Evolutionary conservation across 2,797 vertebrate genomes (phyloP).

Genomic region (Paramormyrops hopkinsi): DNA sequence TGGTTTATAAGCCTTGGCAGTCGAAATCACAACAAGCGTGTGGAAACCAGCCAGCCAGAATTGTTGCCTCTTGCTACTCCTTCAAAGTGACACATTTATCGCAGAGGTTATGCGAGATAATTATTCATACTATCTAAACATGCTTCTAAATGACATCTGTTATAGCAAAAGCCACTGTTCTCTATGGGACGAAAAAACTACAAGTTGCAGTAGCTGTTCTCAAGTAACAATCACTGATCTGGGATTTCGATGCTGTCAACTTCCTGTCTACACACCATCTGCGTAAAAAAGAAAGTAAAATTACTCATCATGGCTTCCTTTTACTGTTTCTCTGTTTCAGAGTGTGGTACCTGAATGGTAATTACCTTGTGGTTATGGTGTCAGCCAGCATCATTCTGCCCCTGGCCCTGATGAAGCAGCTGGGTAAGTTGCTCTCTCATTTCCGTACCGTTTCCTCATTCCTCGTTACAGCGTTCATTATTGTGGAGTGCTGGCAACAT

Average conservation of each 20-base stretch:
- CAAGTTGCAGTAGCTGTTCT: neutral
- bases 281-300: neutral
- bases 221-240: neutral
- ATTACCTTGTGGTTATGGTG: conserved; percentile 93
- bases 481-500: neutral
- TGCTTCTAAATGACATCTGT: neutral
- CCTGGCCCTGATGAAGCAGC: conserved; percentile 91
- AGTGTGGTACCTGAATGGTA: conserved; percentile 91
- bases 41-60: conserved; percentile 6
- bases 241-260: neutral
- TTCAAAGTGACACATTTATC: conserved; percentile 30
- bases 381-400: conserved; percentile 78
- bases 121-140: neutral
- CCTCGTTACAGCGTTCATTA: too few species aligned
- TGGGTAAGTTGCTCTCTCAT: conserved; percentile 71
- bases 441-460: neutral
- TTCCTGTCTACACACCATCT: neutral
- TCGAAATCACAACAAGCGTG: neutral
- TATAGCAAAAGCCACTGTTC: neutral
- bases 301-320: neutral
- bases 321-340: conserved; percentile 47
- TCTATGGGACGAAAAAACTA: neutral
- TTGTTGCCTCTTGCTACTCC: conserved; percentile 4
- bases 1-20: neutral
- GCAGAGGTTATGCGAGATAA: conserved; percentile 32